Conservation (phyloP, 2,888 invertebrate species). For the Sarcophaga rosellei region DNA sequence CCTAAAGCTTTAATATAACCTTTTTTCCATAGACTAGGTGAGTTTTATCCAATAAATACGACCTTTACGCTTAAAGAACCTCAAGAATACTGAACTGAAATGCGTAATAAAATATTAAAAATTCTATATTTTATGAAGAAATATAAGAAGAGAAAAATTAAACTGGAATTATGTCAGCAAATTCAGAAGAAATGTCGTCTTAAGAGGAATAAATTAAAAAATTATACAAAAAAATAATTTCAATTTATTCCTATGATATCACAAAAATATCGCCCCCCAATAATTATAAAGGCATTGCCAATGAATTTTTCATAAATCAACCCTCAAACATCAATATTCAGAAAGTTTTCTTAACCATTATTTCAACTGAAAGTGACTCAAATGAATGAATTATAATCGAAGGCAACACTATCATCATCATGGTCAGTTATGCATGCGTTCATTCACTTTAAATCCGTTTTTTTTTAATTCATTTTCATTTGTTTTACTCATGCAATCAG, state of each 20-base stretch:
- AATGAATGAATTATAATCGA: background rate
- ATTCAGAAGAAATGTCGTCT: background rate
- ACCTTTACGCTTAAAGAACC: background rate
- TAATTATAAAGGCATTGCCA: slow-evolving; percentile 4
- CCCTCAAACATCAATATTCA: background rate
- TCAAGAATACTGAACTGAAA: background rate
- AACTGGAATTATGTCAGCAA: background rate
- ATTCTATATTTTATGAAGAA: background rate
- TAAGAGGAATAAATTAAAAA: background rate
- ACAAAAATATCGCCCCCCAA: slow-evolving; percentile 6
- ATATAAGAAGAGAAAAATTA: background rate
- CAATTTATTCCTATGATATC: slow-evolving; percentile 42
- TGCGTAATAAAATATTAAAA: background rate
- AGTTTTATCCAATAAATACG: background rate
- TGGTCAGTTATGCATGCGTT: too few species aligned
- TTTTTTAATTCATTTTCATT: background rate
- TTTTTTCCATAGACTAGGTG: background rate
- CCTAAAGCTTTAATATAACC: background rate
- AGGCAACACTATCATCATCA: too few species aligned
- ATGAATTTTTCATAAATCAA: slow-evolving; percentile 22
- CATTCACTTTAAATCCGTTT: too few species aligned
- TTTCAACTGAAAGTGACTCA: background rate
- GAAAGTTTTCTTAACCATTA: background rate
- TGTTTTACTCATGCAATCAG: background rate
- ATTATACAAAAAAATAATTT: background rate